These are phyloP conservation scores for Epicampocera succincta DNA, from an alignment of 2,888 invertebrate genomes.

Conservation along the genomic window DNA sequence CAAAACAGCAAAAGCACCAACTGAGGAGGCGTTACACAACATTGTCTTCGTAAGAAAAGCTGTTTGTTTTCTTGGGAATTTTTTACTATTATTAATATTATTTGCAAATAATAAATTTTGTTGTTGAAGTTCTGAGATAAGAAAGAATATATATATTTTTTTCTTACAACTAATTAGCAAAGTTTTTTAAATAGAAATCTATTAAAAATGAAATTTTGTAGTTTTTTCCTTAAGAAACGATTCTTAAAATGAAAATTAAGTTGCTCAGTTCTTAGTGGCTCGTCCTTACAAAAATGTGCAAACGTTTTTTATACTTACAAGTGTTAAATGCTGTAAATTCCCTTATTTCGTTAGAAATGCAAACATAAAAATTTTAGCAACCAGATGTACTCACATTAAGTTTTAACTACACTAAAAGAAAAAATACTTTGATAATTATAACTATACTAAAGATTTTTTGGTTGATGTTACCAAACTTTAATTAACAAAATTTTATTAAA, in stretches of 20 bases:
- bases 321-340: slow-evolving; percentile 31
- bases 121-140: too few species aligned
- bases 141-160: too few species aligned
- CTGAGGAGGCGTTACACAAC: not conserved
- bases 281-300: not conserved
- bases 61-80: not conserved
- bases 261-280: too few species aligned
- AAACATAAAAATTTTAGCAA: not conserved
- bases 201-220: too few species aligned
- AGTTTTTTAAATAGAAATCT: too few species aligned
- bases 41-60: slow-evolving; percentile 4
- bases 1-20: slow-evolving; percentile 28
- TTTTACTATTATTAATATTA: not conserved
- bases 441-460: too few species aligned
- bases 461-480: too few species aligned
- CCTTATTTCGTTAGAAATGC: slow-evolving; percentile 38
- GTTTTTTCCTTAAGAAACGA: too few species aligned
- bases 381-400: slow-evolving; percentile 21
- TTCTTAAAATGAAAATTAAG: too few species aligned
- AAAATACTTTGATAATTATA: not conserved
- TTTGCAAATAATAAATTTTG: too few species aligned
- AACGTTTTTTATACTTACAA: not conserved
- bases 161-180: too few species aligned
- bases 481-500: too few species aligned
- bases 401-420: slow-evolving; percentile 1